Conservation (phyloP, 2,797 vertebrate species). For the Lophotriccus pileatus region DNA sequence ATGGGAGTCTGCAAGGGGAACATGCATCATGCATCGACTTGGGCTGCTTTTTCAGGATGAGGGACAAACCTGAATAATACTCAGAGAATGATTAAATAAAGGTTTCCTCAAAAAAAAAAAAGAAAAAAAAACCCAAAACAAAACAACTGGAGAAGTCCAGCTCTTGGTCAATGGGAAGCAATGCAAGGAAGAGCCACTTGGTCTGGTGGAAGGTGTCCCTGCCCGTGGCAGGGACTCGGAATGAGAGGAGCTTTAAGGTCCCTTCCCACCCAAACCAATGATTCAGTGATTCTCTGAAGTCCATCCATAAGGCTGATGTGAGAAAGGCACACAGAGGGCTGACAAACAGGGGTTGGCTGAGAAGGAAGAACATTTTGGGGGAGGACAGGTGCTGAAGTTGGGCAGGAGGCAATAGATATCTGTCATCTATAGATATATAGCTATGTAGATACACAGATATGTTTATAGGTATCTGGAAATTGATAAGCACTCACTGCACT, state of each 20-base stretch:
- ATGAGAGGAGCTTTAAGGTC: background rate
- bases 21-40: background rate
- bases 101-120: background rate
- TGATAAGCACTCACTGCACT: background rate
- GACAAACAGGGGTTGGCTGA: background rate
- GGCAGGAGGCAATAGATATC: background rate
- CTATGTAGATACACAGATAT: too few species aligned
- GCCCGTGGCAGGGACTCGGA: background rate
- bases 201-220: background rate
- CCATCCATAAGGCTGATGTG: accelerated
- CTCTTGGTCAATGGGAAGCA: background rate
- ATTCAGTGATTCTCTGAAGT: background rate
- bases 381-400: background rate
- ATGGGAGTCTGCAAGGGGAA: background rate
- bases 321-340: background rate
- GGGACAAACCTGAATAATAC: background rate
- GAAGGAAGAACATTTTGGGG: background rate
- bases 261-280: background rate
- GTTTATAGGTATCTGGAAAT: background rate
- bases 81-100: background rate
- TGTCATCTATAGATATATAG: background rate
- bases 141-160: background rate
- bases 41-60: background rate
- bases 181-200: background rate
- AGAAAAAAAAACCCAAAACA: too few species aligned